phyloP scores from a whole-genome alignment of 64 coral and sea anemone species.

The Astreopora myriophthalma region DNA sequence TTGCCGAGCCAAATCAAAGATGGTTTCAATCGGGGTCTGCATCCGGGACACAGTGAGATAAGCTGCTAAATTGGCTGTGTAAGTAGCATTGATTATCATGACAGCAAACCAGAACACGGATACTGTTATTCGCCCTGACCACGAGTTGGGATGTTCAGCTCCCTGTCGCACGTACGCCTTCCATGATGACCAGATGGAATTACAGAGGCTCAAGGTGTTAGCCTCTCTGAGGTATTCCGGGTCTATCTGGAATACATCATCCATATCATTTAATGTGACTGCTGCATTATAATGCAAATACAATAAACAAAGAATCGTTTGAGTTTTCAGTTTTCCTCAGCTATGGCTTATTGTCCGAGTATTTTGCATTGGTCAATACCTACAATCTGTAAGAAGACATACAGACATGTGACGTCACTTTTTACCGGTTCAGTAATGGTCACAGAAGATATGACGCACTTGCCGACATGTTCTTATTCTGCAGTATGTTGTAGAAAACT shows the following conservation, averaged over 20 bases:
- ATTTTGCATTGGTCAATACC: too few relatives aligned
- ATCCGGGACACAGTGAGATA: slow-evolving; percentile 69
- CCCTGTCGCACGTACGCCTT: slow-evolving; percentile 41
- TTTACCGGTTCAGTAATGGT: too few relatives aligned
- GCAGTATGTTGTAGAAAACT: too few relatives aligned
- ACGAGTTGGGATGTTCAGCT: slow-evolving; percentile 43
- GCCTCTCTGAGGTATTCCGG: background rate
- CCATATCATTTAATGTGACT: background rate
- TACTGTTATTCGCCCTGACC: slow-evolving; percentile 48
- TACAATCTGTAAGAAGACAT: too few relatives aligned
- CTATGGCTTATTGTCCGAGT: too few relatives aligned
- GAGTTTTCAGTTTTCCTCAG: too few relatives aligned
- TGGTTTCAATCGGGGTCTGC: slow-evolving; percentile 64
- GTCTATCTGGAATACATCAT: slow-evolving; percentile 11
- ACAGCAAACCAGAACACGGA: slow-evolving; percentile 75
- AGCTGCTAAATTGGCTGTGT: slow-evolving; percentile 69
- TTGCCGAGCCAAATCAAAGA: slow-evolving; percentile 49
- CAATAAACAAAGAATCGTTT: too few relatives aligned
- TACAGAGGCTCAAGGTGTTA: slow-evolving; percentile 31
- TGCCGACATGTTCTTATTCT: too few relatives aligned
- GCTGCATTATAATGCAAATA: too few relatives aligned
- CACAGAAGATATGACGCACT: too few relatives aligned
- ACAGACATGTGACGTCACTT: too few relatives aligned
- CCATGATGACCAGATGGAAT: slow-evolving; percentile 63
- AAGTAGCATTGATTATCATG: slow-evolving; percentile 75